These are phyloP conservation scores for Chelon auratus DNA, from an alignment of 2,797 vertebrate genomes.

Conservation along the genomic window DNA sequence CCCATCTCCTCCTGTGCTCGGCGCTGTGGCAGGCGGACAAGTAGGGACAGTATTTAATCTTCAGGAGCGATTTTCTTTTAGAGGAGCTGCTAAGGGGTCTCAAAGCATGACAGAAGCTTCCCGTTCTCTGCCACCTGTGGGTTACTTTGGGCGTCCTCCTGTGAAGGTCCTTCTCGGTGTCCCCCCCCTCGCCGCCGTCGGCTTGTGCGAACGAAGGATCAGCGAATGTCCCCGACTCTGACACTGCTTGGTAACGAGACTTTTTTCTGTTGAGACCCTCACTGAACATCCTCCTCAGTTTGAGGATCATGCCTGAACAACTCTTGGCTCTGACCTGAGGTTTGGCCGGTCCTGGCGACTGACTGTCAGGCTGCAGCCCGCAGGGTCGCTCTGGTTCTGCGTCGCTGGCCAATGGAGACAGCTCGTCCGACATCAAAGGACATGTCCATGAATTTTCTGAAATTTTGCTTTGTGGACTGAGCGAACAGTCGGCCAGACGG, in stretches of 20 bases:
- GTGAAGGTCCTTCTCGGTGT: constrained; percentile 4
- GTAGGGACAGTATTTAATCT: constrained; percentile 85
- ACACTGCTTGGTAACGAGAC: constrained; percentile 62
- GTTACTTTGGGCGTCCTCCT: constrained; percentile 37
- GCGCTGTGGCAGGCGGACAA: constrained; percentile 75
- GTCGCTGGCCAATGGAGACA: constrained; percentile 61
- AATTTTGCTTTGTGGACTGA: constrained; percentile 10
- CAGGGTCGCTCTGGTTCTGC: constrained; percentile 56
- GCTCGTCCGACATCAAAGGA: constrained; percentile 72
- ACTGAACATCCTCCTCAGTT: constrained; percentile 77
- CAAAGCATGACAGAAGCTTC: constrained; percentile 45
- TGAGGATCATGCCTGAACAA: constrained; percentile 80
- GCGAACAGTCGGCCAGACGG: constrained; percentile 8
- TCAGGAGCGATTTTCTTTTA: constrained; percentile 72
- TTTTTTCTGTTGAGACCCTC: constrained; percentile 57
- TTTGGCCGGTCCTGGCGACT: constrained; percentile 15
- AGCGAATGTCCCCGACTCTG: constrained; percentile 23
- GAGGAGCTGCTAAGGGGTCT: constrained; percentile 59
- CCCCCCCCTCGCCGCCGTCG: neutral
- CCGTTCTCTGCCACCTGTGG: constrained; percentile 49
- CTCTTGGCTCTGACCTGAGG: constrained; percentile 50
- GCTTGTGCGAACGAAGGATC: constrained; percentile 36
- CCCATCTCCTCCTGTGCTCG: constrained; percentile 78
- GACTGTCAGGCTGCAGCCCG: constrained; percentile 1
- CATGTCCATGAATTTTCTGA: constrained; percentile 68